Evolutionary conservation across 2,113 vertebrate species (phyloP).

Genomic region (Alectura lathami): DNA sequence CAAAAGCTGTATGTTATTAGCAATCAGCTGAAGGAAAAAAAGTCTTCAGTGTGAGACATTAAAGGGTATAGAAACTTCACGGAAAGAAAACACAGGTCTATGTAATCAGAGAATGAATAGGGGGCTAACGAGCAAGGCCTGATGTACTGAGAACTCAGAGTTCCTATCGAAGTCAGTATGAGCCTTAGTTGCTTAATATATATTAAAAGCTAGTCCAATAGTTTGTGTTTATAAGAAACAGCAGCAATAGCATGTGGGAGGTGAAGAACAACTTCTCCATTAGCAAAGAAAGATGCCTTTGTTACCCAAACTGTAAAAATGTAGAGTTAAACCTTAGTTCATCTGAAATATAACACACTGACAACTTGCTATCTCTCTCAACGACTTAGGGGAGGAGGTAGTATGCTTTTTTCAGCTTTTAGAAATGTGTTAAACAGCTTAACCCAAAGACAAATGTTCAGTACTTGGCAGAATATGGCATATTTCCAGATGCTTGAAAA

Average conservation of each 20-base stretch:
- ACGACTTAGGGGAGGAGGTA: background rate
- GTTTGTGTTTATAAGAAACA: background rate
- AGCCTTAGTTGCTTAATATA: background rate
- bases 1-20: background rate
- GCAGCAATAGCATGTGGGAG: background rate
- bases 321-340: background rate
- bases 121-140: background rate
- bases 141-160: background rate
- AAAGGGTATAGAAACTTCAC: background rate
- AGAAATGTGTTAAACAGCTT: background rate
- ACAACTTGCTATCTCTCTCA: background rate
- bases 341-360: background rate
- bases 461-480: background rate
- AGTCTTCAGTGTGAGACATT: background rate
- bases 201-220: background rate
- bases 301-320: background rate
- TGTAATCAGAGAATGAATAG: background rate
- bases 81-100: background rate
- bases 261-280: background rate
- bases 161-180: background rate
- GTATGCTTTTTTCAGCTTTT: background rate
- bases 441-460: background rate
- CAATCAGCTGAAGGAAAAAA: background rate
- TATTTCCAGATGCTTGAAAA: background rate
- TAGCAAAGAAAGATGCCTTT: slow-evolving; percentile 11